Evolutionary conservation across 35 echinoderm and acorn worm genomes (phyloP), one percentile per base, ranked within the genome.

Genomic region (Patiria miniata): DNA sequence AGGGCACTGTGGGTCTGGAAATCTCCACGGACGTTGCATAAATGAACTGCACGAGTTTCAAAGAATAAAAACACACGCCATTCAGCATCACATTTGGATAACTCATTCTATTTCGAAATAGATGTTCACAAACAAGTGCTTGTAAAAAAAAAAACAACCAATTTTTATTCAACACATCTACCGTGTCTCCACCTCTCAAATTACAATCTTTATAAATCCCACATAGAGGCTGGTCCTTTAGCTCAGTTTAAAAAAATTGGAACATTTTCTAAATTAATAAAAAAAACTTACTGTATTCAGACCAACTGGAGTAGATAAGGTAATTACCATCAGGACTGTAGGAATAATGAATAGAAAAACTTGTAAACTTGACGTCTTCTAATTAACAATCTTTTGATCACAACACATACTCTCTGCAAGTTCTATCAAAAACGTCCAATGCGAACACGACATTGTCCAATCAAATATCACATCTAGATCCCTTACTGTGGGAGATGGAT

Each of bases 271-370:
- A 14, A n/a, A n/a, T n/a, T n/a, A 34, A 7, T 14, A 30, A 73
- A 4, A 73, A 5, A 6, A 44, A 87, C 91, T 97, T 86, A 97
- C 95, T 91, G 78, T 81, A 83, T 34, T 97, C 95, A 38, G 95
- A 97, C 95, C 95, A 97, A 56, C 95, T 97, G 6, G 95, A 93
- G 77, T 97, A 97, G 32, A 97, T 97, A 40, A 97, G 84, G 85
- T 97, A 97, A 42, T 84, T 81, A 22, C 95, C 95, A 91, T 97
- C 95, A 84, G 95, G 95, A 83, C 95, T 97, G 89, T 7, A 82
- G 61, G 76, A 61, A 54, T 32, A 55, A 89, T 61, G 21, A 26
- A 55, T 14, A 58, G 32, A 51, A 76, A 73, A 83, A 1, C 61
- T 69, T 69, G 8, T 23, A 4, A 17, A 17, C 61, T 69, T 18